Base-by-base conservation (phyloP, 2,888 invertebrate genomes). In the Graphium colonna region DNA sequence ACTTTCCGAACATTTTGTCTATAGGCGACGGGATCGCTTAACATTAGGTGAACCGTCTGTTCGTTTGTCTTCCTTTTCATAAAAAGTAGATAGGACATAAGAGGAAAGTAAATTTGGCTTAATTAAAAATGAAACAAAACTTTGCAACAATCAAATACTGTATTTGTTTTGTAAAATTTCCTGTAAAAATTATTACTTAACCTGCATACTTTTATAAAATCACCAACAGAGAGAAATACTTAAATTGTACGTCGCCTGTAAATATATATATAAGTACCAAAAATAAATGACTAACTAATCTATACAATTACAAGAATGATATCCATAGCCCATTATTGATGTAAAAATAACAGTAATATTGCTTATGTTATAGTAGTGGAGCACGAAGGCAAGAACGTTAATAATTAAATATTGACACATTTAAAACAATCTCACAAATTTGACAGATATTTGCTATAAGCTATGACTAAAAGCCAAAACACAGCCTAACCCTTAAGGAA, bases 121-220 rank as follows among this genome's bases (percentile, higher is more conserved):
- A n/a, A n/a, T n/a, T n/a, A n/a, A n/a, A 33, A 33, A 33, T 33
- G 9, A 33, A 45, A 45, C 12, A 31, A 40, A 40, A 7, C 3
- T 18, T n/a, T 21, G 7, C 12, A 52, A 38, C 13, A 16, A 44
- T 44, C 33, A 49, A n/a, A 44, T 44, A 49, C 44, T 54, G 38
- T 54, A 54, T 45, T 54, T 54, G n/a, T 43, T 48, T 16, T n/a
- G n/a, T 42, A n/a, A 26, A n/a, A 12, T 42, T 26, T 33, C 38
- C 16, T 26, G 39, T 47, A 48, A 43, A 39, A 53, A 38, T 53
- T 17, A 43, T 38, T 31, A 43, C 43, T 43, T 39, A 38, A 21
- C 12, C 44, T 33, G 41, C 33, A 49, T 18, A 49, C 21, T n/a
- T 33, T 31, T 39, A 45, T 43, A 54, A 49, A 53, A 54, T 33